Conservation (phyloP, 2,113 vertebrate genomes). For the Recurvirostra avosetta region DNA sequence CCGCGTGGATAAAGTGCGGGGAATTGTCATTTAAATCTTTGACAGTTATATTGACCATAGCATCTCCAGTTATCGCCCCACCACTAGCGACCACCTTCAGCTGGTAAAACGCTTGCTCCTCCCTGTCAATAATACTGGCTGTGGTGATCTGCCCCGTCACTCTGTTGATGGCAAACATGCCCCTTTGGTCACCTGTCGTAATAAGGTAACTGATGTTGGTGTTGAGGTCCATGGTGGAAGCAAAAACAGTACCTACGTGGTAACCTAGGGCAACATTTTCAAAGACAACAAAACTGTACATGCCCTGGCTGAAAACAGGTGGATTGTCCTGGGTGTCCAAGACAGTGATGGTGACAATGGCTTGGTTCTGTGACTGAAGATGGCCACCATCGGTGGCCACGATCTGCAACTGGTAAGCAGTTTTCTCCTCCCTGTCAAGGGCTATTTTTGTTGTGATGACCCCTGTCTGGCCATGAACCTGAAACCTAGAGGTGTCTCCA, state of each 20-base stretch:
- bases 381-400: constrained; percentile 88
- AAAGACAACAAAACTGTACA: constrained; percentile 96
- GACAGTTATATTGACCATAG: constrained; percentile 91
- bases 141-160: constrained; percentile 86
- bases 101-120: constrained; percentile 92
- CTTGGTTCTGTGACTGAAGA: constrained; percentile 85
- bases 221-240: constrained; percentile 90
- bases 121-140: constrained; percentile 87
- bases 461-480: constrained; percentile 85
- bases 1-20: constrained; percentile 85
- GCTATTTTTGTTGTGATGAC: constrained; percentile 86
- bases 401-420: constrained; percentile 89
- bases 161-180: constrained; percentile 83
- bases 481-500: constrained; percentile 89
- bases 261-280: constrained; percentile 88
- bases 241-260: constrained; percentile 88
- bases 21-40: constrained; percentile 97
- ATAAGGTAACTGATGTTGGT: constrained; percentile 95
- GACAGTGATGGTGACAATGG: constrained; percentile 93
- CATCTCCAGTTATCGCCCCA: constrained; percentile 87
- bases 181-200: constrained; percentile 90
- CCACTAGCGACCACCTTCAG: constrained; percentile 91
- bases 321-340: constrained; percentile 96
- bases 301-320: constrained; percentile 86
- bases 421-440: constrained; percentile 93